phyloP scores from a whole-genome alignment of 35 echinoderm and acorn worm species.

The Ophiothrix spiculata region DNA sequence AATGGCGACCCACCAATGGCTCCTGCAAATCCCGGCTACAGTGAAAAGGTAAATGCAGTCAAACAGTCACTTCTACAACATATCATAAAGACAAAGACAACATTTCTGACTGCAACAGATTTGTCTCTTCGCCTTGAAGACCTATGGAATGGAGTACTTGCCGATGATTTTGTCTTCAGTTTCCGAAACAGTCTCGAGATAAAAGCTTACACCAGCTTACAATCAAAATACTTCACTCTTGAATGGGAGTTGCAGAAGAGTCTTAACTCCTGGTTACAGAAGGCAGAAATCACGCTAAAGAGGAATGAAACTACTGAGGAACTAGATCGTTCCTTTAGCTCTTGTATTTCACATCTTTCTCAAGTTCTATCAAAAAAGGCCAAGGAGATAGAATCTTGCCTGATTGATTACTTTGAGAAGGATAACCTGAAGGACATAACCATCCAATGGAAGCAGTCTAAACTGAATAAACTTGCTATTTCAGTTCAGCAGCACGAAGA shows the following conservation, averaged over 20 bases:
- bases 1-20: conserved; percentile 35
- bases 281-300: not conserved
- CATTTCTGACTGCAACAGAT: not conserved
- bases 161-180: too few relatives aligned
- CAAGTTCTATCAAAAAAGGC: too few relatives aligned
- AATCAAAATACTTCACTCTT: too few relatives aligned
- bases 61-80: not conserved
- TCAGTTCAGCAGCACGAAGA: too few relatives aligned
- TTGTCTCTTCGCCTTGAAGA: not conserved
- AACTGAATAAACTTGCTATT: too few relatives aligned
- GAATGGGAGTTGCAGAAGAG: not conserved
- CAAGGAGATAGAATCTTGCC: too few relatives aligned
- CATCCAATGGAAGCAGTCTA: too few relatives aligned
- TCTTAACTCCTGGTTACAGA: not conserved
- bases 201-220: not conserved
- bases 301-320: too few relatives aligned
- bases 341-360: too few relatives aligned
- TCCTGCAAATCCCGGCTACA: conserved; percentile 33
- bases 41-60: not conserved
- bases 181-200: not conserved
- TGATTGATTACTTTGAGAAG: too few relatives aligned
- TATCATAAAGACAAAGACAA: not conserved
- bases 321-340: too few relatives aligned
- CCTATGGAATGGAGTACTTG: not conserved
- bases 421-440: too few relatives aligned